Conservation (phyloP, 2,888 invertebrate genomes). For the Apomyelois bistriatella region DNA sequence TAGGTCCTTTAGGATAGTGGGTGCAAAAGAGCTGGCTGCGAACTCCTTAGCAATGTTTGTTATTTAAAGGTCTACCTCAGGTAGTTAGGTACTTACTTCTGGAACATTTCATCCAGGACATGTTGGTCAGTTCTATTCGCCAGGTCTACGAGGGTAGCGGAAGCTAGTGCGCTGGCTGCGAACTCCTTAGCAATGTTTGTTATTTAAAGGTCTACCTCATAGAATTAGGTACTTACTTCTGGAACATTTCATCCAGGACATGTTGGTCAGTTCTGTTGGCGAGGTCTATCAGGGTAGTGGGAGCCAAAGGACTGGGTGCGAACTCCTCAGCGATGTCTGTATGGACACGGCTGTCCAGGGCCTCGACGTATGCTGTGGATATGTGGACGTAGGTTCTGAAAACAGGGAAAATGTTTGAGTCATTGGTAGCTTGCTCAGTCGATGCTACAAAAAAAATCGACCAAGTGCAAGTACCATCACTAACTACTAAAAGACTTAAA, state of each 20-base stretch:
- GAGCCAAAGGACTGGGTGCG: slow-evolving; percentile 27
- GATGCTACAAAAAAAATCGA: too few species aligned
- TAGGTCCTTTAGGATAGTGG: slow-evolving; percentile 30
- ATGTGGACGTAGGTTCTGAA: slow-evolving; percentile 41
- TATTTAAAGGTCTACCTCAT: too few species aligned
- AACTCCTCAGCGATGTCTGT: slow-evolving; percentile 27
- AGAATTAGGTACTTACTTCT: slow-evolving; percentile 18
- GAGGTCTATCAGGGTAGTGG: slow-evolving; percentile 30
- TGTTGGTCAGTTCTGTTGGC: slow-evolving; percentile 27
- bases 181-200: slow-evolving; percentile 27
- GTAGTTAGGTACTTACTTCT: slow-evolving; percentile 24
- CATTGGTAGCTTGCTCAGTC: too few species aligned
- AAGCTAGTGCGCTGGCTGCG: slow-evolving; percentile 27
- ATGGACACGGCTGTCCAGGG: slow-evolving; percentile 22
- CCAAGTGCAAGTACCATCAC: too few species aligned
- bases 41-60: slow-evolving; percentile 27
- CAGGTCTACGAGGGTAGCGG: slow-evolving; percentile 30
- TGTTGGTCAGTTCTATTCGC: slow-evolving; percentile 27
- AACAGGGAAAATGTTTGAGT: neutral
- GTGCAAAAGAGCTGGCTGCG: slow-evolving; percentile 27
- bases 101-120: slow-evolving; percentile 23
- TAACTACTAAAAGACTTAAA: too few species aligned
- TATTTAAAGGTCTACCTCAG: too few species aligned
- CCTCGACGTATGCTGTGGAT: slow-evolving; percentile 66
- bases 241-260: slow-evolving; percentile 23